Conservation (phyloP, 2,113 vertebrate genomes). For the Macrotis lagotis region DNA sequence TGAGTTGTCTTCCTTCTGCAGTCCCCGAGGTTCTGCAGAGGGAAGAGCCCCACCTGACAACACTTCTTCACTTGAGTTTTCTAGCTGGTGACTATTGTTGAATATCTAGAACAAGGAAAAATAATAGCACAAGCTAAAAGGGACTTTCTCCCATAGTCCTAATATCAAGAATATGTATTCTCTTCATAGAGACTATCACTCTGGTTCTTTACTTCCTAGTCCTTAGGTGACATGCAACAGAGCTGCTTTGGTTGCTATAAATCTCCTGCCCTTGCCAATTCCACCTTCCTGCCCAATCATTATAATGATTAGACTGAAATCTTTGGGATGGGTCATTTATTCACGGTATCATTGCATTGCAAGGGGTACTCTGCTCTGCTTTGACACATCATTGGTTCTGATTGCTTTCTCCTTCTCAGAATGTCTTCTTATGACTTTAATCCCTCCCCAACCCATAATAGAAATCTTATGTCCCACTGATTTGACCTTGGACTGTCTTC, state of each 20-base stretch:
- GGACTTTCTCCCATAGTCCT: neutral
- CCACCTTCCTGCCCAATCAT: neutral
- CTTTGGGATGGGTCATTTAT: neutral
- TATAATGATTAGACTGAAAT: neutral
- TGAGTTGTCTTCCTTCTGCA: too few relatives aligned
- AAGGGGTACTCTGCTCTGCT: neutral
- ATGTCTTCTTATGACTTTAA: neutral
- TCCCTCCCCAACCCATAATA: neutral
- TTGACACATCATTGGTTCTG: neutral
- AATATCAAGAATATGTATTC: neutral
- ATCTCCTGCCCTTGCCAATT: neutral
- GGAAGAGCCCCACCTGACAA: too few relatives aligned
- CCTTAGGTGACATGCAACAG: neutral
- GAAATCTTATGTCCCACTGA: neutral
- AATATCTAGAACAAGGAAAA: neutral
- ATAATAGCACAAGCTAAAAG: neutral
- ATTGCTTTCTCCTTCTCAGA: neutral
- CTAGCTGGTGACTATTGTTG: neutral
- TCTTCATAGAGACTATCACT: neutral
- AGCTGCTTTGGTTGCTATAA: neutral
- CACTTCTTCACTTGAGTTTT: neutral
- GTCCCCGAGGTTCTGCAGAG: too few relatives aligned
- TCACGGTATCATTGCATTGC: neutral
- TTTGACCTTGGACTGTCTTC: neutral
- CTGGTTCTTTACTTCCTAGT: neutral